Conservation (phyloP, 1,140 invertebrate species). For the Tetragonula clypearis region DNA sequence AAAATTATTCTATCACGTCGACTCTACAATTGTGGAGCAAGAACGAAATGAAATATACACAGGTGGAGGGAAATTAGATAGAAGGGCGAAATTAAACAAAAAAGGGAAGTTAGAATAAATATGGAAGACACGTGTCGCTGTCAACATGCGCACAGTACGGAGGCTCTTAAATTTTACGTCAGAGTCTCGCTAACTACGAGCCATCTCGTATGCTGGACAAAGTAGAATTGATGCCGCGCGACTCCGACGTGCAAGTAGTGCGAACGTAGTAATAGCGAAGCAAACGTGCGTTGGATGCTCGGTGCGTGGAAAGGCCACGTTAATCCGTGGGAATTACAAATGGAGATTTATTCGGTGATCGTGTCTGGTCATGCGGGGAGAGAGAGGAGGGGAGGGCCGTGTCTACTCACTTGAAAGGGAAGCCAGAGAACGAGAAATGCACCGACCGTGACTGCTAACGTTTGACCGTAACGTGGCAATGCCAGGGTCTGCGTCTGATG, state of each 20-base stretch:
- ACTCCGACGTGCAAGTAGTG: conserved; percentile 18
- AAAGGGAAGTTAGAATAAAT: not conserved
- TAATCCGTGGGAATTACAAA: conserved; percentile 6
- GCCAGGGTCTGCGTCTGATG: conserved; percentile 80
- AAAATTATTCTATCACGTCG: no score
- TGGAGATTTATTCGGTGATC: not conserved
- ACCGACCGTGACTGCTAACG: conserved; percentile 85
- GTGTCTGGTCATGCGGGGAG: not conserved
- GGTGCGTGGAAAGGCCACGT: not conserved
- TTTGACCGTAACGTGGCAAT: conserved; percentile 84
- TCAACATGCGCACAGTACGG: not conserved
- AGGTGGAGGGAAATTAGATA: no score
- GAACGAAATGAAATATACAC: no score
- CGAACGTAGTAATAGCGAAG: conserved; percentile 16
- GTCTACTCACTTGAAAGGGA: conserved; percentile 83
- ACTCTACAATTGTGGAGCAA: no score
- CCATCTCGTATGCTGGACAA: not conserved
- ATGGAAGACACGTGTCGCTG: no score
- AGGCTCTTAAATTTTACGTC: conserved; percentile 7
- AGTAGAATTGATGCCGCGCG: conserved; percentile 46
- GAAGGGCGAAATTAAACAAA: not conserved
- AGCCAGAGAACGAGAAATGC: conserved; percentile 85
- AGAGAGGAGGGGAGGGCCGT: not conserved
- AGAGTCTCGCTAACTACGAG: not conserved
- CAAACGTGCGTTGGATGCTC: not conserved